Conservation (phyloP, 2,797 vertebrate species). For the Synanceia verrucosa region DNA sequence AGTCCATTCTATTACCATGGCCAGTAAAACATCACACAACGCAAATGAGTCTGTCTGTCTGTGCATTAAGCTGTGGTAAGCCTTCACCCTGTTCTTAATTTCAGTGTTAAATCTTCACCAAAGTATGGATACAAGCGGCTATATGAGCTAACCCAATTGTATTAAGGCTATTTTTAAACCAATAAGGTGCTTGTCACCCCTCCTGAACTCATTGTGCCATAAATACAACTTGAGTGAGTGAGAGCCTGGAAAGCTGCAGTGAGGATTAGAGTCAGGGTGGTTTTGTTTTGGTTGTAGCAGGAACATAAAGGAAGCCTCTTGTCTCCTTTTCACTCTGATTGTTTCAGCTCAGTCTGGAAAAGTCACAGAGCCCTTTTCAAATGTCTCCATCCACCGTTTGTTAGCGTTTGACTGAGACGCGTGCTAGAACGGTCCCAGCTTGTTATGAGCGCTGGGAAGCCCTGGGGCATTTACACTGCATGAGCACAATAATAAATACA, state of each 20-base stretch:
- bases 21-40: background rate
- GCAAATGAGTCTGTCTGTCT: slow-evolving; percentile 11
- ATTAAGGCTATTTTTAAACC: slow-evolving; percentile 76
- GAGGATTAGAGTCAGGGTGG: slow-evolving; percentile 38
- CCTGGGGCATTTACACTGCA: slow-evolving; percentile 11
- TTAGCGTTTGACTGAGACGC: slow-evolving; percentile 43
- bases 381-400: slow-evolving; percentile 50
- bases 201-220: slow-evolving; percentile 59
- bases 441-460: slow-evolving; percentile 19
- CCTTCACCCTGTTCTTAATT: slow-evolving; percentile 21
- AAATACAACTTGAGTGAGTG: slow-evolving; percentile 49
- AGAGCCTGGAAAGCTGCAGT: slow-evolving; percentile 42
- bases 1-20: background rate
- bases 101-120: slow-evolving; percentile 33
- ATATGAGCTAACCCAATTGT: slow-evolving; percentile 61
- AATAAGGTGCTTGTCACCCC: slow-evolving; percentile 65
- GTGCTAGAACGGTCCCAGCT: slow-evolving; percentile 61
- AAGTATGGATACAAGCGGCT: slow-evolving; percentile 21
- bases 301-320: slow-evolving; percentile 47
- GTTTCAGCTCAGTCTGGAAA: slow-evolving; percentile 69
- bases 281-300: slow-evolving; percentile 59
- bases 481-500: slow-evolving; percentile 17
- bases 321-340: slow-evolving; percentile 39
- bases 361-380: slow-evolving; percentile 57
- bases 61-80: slow-evolving; percentile 7